Percentiles rank a stretch among this genome's conserved stretches.
Conservation (phyloP, 2,888 invertebrate species). For the Cryptocephalus primarius region DNA sequence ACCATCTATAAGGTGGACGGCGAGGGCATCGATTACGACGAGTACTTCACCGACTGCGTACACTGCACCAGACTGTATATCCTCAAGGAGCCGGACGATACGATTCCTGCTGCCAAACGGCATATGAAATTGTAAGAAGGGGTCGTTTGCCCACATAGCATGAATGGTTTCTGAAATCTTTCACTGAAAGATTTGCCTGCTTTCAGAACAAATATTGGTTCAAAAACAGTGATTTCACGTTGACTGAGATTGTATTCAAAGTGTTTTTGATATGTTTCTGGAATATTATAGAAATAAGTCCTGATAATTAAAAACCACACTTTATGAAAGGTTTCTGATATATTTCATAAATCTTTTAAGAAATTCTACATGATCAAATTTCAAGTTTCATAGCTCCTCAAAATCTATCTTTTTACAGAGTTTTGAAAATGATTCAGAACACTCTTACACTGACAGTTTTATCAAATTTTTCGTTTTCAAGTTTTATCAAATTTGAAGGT, state of each 20-base stretch:
- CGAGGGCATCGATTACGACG: slow-evolving; percentile 59
- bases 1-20: slow-evolving; percentile 59
- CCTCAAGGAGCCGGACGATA: slow-evolving; percentile 71
- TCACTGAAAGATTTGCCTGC: background rate
- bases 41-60: slow-evolving; percentile 76
- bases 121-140: slow-evolving; percentile 71
- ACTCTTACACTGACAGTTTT: background rate
- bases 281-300: no score
- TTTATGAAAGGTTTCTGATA: no score
- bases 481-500: no score
- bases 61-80: slow-evolving; percentile 69
- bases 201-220: background rate
- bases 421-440: no score
- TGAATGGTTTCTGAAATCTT: background rate
- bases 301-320: no score
- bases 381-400: no score
- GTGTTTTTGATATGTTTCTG: no score
- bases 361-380: no score
- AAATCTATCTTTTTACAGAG: no score
- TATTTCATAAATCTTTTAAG: no score
- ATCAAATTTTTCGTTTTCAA: background rate
- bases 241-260: no score
- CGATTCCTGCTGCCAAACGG: slow-evolving; percentile 65
- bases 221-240: no score
- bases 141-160: slow-evolving; percentile 12